Percentiles rank a stretch among this genome's conserved stretches.
Evolutionary conservation across 2,888 invertebrate genomes (phyloP).

Genomic region (Notodonta dromedarius): DNA sequence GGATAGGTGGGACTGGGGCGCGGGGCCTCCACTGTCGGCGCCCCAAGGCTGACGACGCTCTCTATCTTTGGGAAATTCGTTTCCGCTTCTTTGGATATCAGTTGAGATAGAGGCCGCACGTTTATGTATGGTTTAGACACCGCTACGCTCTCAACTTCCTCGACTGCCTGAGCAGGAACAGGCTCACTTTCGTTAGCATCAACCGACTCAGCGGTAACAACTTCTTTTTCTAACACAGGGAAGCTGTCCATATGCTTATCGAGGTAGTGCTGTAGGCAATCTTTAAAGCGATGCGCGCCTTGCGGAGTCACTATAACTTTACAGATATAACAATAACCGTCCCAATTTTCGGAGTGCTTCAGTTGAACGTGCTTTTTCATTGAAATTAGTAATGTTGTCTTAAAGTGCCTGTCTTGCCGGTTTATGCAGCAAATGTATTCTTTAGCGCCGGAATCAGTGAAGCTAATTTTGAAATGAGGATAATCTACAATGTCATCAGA

Average conservation of each 20-base stretch:
- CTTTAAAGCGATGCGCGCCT: constrained; percentile 63
- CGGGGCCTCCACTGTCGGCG: constrained; percentile 31
- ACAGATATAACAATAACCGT: constrained; percentile 82
- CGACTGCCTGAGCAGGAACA: constrained; percentile 14
- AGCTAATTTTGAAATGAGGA: constrained; percentile 69
- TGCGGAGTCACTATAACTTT: constrained; percentile 72
- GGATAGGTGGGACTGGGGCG: constrained; percentile 43
- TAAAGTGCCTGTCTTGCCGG: constrained; percentile 64
- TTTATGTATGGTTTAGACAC: constrained; percentile 55
- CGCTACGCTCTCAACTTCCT: constrained; percentile 21
- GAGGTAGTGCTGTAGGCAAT: constrained; percentile 72
- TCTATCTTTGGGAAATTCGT: constrained; percentile 71
- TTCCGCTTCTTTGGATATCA: constrained; percentile 50
- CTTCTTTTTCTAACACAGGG: constrained; percentile 54
- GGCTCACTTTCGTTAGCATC: constrained; percentile 11
- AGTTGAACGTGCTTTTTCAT: constrained; percentile 74
- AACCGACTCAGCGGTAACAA: constrained; percentile 9
- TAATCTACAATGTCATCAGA: constrained; percentile 47
- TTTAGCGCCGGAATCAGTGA: constrained; percentile 57
- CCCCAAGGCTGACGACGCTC: constrained; percentile 81
- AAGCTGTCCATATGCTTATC: constrained; percentile 74
- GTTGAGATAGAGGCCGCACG: constrained; percentile 70
- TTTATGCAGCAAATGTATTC: constrained; percentile 76
- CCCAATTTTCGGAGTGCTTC: constrained; percentile 78
- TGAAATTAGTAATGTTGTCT: constrained; percentile 69